These are phyloP conservation scores for Chauna torquata DNA, from an alignment of 2,113 vertebrate species.

Conservation along the genomic window DNA sequence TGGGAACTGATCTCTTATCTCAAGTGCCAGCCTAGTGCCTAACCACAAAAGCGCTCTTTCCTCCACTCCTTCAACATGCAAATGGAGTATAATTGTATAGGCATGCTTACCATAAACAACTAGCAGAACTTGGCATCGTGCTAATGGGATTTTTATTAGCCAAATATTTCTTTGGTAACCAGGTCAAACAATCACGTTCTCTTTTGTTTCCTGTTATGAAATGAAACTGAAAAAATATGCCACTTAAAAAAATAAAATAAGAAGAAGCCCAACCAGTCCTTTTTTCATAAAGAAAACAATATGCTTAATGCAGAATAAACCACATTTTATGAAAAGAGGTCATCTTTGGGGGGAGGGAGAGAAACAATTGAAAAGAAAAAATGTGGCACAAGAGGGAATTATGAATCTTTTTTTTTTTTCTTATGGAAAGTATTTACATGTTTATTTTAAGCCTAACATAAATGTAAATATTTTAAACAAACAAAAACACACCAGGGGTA, in stretches of 20 bases:
- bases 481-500: conserved; percentile 74
- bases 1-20: conserved; percentile 60
- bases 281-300: conserved; percentile 60
- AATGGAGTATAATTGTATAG: conserved; percentile 46
- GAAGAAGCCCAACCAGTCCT: conserved; percentile 34
- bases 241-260: conserved; percentile 66
- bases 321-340: conserved; percentile 69
- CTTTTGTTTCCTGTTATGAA: conserved; percentile 74
- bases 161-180: conserved; percentile 62
- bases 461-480: conserved; percentile 82
- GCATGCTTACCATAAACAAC: conserved; percentile 55
- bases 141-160: conserved; percentile 57
- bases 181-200: conserved; percentile 72
- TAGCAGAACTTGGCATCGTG: conserved; percentile 40
- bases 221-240: conserved; percentile 67
- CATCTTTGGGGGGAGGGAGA: conserved; percentile 54
- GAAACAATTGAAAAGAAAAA: conserved; percentile 65
- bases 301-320: conserved; percentile 64
- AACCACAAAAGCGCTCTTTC: conserved; percentile 18
- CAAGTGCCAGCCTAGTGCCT: conserved; percentile 63
- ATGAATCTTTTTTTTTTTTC: conserved; percentile 50
- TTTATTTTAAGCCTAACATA: conserved; percentile 77
- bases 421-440: conserved; percentile 74
- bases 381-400: conserved; percentile 57
- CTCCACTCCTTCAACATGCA: background rate